phyloP scores from a whole-genome alignment of 2,888 invertebrate genomes.

The Spodoptera picta region DNA sequence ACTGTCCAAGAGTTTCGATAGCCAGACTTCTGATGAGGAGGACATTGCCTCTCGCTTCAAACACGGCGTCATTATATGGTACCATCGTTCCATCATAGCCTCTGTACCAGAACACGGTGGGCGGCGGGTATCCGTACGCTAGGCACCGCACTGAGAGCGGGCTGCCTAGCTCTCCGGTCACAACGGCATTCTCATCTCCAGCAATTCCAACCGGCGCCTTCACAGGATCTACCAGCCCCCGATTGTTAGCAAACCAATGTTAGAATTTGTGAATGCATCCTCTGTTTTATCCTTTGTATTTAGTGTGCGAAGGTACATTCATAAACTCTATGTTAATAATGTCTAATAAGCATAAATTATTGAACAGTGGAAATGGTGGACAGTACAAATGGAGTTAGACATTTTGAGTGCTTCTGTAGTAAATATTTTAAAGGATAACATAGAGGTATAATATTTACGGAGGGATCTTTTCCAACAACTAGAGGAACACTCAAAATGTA shows the following conservation, averaged over 20 bases:
- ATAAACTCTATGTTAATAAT: slow-evolving; percentile 70
- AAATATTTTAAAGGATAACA: neutral
- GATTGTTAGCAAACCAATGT: slow-evolving; percentile 59
- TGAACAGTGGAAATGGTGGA: slow-evolving; percentile 54
- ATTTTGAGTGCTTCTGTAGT: slow-evolving; percentile 58
- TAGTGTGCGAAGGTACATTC: slow-evolving; percentile 60
- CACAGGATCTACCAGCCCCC: slow-evolving; percentile 88
- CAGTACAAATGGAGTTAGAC: slow-evolving; percentile 66
- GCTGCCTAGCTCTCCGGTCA: slow-evolving; percentile 92
- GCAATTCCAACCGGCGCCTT: slow-evolving; percentile 90
- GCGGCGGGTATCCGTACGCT: slow-evolving; percentile 94
- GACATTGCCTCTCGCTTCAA: slow-evolving; percentile 93
- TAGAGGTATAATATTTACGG: too few species aligned
- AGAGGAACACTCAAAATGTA: slow-evolving; percentile 63
- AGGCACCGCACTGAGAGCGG: slow-evolving; percentile 93
- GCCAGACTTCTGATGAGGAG: slow-evolving; percentile 92
- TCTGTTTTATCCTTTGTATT: slow-evolving; percentile 24
- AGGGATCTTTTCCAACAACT: slow-evolving; percentile 2
- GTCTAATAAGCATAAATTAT: slow-evolving; percentile 65
- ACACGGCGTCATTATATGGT: slow-evolving; percentile 91
- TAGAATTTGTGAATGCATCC: slow-evolving; percentile 63
- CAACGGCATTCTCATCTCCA: slow-evolving; percentile 90
- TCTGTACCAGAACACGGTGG: slow-evolving; percentile 95
- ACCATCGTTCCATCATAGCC: slow-evolving; percentile 92
- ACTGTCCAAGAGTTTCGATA: slow-evolving; percentile 93